A percentile compares a stretch with the other conserved stretches of the same genome.
Evolutionary conservation across 2,888 invertebrate species (phyloP).

Genomic region (Urechis unicinctus): DNA sequence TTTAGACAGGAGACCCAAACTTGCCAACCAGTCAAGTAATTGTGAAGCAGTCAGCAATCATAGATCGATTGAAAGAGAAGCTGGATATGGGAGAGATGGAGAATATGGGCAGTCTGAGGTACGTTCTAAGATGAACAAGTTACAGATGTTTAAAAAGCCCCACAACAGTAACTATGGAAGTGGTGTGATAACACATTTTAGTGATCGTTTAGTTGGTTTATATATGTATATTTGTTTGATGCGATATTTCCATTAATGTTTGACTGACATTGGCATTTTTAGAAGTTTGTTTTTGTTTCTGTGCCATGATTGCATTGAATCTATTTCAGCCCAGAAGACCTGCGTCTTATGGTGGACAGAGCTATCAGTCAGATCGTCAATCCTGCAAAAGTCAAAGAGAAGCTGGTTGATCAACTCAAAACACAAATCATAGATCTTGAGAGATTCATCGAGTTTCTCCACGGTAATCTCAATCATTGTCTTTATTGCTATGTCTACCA

Average conservation of each 20-base stretch:
- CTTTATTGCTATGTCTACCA: too few species aligned
- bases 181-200: too few species aligned
- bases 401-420: slow-evolving; percentile 88
- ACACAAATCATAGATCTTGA: slow-evolving; percentile 96
- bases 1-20: slow-evolving; percentile 64
- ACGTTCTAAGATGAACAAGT: too few species aligned
- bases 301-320: slow-evolving; percentile 2
- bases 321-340: slow-evolving; percentile 39
- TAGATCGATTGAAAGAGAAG: slow-evolving; percentile 53
- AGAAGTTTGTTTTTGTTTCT: neutral
- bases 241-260: too few species aligned
- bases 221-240: too few species aligned
- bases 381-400: slow-evolving; percentile 91
- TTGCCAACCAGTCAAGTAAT: slow-evolving; percentile 61
- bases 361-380: slow-evolving; percentile 68
- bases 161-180: too few species aligned
- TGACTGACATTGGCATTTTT: too few species aligned
- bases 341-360: slow-evolving; percentile 45
- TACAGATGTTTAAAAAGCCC: too few species aligned
- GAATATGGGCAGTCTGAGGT: slow-evolving; percentile 33
- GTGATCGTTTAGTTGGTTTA: too few species aligned
- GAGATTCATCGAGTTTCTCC: slow-evolving; percentile 89
- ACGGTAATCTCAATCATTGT: too few species aligned
- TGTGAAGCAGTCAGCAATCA: slow-evolving; percentile 81
- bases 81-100: slow-evolving; percentile 45